Evolutionary conservation across 2,113 vertebrate species (phyloP).

Genomic region (Catagonus wagneri): DNA sequence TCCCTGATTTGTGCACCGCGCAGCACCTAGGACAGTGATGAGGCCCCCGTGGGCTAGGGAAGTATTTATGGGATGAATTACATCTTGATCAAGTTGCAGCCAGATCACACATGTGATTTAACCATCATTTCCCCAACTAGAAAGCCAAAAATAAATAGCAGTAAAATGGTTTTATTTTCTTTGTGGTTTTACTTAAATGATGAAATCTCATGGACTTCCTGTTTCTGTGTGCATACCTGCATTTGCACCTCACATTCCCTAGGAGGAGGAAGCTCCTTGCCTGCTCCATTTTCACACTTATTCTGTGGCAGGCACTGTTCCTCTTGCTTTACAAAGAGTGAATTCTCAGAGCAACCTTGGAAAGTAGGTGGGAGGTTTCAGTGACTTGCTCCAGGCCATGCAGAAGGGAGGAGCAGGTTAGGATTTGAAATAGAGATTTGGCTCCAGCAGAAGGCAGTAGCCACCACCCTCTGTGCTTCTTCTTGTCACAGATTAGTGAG

Average conservation of each 20-base stretch:
- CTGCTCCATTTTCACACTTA: background rate
- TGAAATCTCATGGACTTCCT: background rate
- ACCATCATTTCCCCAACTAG: background rate
- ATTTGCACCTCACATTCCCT: background rate
- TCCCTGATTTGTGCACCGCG: background rate
- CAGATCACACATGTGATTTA: background rate
- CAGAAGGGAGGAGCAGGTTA: background rate
- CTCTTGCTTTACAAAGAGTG: background rate
- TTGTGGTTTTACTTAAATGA: background rate
- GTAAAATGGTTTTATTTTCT: background rate
- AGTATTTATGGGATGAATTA: background rate
- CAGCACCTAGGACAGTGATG: background rate
- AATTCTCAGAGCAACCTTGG: background rate
- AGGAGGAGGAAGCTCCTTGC: background rate
- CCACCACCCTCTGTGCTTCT: too few relatives aligned
- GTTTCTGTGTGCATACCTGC: rapidly evolving
- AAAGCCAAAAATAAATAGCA: background rate
- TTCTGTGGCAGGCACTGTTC: background rate
- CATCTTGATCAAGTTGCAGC: background rate
- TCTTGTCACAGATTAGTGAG: background rate
- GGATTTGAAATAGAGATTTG: background rate
- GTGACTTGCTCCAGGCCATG: background rate
- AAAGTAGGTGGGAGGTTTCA: background rate
- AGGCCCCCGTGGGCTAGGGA: background rate
- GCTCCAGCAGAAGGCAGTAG: background rate